Evolutionary conservation across 2,797 vertebrate species (phyloP), one percentile per base, ranked within the genome.

Genomic region (Malurus splendens): DNA sequence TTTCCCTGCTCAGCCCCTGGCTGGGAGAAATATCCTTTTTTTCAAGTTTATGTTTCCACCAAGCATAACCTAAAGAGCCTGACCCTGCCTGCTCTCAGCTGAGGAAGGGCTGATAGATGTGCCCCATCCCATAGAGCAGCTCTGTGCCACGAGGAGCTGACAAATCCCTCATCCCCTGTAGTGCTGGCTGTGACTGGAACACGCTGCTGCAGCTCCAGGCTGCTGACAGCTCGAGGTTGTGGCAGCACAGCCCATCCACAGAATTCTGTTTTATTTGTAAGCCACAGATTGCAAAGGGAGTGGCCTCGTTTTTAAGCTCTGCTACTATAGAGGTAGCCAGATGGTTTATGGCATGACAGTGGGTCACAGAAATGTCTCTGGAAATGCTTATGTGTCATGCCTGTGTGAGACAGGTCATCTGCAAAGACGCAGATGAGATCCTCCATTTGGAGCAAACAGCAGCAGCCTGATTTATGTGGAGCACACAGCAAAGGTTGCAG

Each of bases 321-420:
- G 51, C 33, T 62, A 51, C 64, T 61, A n/a, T 2, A 60, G 65
- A 77, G 47, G 72, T 79, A 80, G 59, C 67, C 88, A 92, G 91
- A 75, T 91, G 91, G 86, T 70, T 92, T 86, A 48, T 55, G 56
- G 78, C 27, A 15, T 48, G 65, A 72, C 62, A 83, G 64, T n/a
- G 61, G 77, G 87, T 82, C 72, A 71, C 78, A 15, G 2, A 85
- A 84, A 73, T 32, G 28, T 88, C 88, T 71, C 70, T 88, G 61
- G 78, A 86, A 91, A 80, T 28, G 78, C 36, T 85, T 71, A 19
- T 71, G 68, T 85, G 72, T 68, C 50, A 7, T 14, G 65, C 48
- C 64, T 52, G 42, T 41, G 70, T 41, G 83, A 91, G 75, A 82
- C 28, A 56, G 91, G 83, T 88, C 78, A 85, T 82, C 81, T 82